Percentiles rank a stretch among this genome's conserved stretches.
Evolutionary conservation across 2,797 vertebrate genomes (phyloP).

Genomic region (Alosa sapidissima): DNA sequence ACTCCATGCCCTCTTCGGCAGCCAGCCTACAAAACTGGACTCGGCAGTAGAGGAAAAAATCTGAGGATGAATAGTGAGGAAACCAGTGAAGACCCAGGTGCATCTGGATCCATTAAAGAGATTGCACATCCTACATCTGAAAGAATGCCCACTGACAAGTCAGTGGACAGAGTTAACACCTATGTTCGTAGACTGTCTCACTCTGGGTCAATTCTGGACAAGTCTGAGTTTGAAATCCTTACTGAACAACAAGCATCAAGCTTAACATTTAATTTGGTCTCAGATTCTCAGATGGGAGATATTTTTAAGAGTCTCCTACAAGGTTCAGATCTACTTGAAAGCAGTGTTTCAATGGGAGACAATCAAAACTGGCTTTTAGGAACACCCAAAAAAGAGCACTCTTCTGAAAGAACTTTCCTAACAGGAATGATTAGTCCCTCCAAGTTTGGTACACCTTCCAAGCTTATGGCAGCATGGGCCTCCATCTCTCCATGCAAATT

Average conservation of each 20-base stretch:
- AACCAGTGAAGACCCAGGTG: conserved; percentile 38
- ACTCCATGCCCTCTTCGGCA: conserved; percentile 34
- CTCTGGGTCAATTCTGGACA: conserved; percentile 67
- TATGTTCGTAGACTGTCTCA: conserved; percentile 59
- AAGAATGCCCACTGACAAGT: conserved; percentile 41
- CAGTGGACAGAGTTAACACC: conserved; percentile 56
- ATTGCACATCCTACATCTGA: conserved; percentile 30
- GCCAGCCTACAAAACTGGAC: conserved; percentile 63
- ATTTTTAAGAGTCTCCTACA: conserved; percentile 96
- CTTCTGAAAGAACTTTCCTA: conserved; percentile 59
- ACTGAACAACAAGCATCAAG: conserved; percentile 91
- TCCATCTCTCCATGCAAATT: conserved; percentile 80
- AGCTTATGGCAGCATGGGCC: conserved; percentile 74
- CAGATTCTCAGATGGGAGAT: conserved; percentile 97
- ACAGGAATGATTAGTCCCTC: conserved; percentile 62
- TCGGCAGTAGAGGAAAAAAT: conserved; percentile 79
- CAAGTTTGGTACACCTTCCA: conserved; percentile 71
- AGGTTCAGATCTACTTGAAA: conserved; percentile 87
- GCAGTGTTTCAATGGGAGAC: conserved; percentile 60
- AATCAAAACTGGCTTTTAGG: conserved; percentile 64
- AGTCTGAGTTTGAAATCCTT: conserved; percentile 86
- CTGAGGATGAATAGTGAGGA: conserved; percentile 66
- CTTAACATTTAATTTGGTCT: conserved; percentile 92
- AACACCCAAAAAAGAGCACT: conserved; percentile 71
- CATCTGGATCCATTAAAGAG: neutral